Conservation (phyloP, 1,140 invertebrate genomes). For the Agraylea sexmaculata region DNA sequence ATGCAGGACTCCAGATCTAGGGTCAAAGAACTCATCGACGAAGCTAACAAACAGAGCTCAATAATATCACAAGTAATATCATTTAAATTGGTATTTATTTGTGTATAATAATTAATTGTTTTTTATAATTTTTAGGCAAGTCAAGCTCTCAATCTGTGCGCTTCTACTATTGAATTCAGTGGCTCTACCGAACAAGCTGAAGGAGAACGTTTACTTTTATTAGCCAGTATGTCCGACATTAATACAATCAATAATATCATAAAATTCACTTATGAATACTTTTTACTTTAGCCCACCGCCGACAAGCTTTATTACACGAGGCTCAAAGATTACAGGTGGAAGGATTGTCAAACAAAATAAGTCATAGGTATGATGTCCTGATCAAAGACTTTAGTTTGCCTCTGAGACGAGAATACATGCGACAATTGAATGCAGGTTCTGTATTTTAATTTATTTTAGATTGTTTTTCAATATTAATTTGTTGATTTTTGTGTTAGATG, state of each 20-base stretch:
- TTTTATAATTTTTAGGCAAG: slow-evolving; percentile 47
- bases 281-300: slow-evolving; percentile 61
- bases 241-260: too few species aligned
- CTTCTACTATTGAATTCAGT: slow-evolving; percentile 72
- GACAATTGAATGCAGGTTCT: slow-evolving; percentile 49
- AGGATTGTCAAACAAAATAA: slow-evolving; percentile 43
- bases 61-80: slow-evolving; percentile 60
- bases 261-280: too few species aligned
- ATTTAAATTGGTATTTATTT: background rate
- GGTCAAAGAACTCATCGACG: slow-evolving; percentile 54
- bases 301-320: slow-evolving; percentile 75
- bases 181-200: slow-evolving; percentile 89
- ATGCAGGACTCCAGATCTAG: slow-evolving; percentile 23
- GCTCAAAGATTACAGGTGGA: slow-evolving; percentile 76
- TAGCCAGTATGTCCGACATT: slow-evolving; percentile 62
- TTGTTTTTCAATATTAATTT: slow-evolving; percentile 11
- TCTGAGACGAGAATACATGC: slow-evolving; percentile 62
- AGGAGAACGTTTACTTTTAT: slow-evolving; percentile 76
- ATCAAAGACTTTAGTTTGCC: slow-evolving; percentile 71
- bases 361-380: slow-evolving; percentile 52
- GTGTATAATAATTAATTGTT: background rate
- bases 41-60: slow-evolving; percentile 66
- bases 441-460: too few species aligned
- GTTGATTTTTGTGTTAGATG: slow-evolving; percentile 27
- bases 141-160: slow-evolving; percentile 83